Evolutionary conservation across 2,113 vertebrate genomes (phyloP).

Genomic region (Thalassoma bifasciatum): DNA sequence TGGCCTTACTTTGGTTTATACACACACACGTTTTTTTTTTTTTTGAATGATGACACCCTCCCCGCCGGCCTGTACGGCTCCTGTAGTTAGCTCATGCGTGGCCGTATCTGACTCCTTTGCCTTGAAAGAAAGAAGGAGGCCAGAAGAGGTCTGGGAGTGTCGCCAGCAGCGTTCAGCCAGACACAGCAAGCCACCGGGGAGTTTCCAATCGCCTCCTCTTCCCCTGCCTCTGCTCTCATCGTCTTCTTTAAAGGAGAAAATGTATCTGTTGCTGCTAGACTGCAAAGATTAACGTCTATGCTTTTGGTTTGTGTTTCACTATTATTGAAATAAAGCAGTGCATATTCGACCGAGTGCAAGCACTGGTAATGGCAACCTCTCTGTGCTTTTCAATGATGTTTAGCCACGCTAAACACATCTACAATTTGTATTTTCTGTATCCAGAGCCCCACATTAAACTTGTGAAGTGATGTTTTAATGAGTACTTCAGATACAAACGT

Average conservation of each 20-base stretch:
- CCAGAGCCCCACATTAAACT: not conserved
- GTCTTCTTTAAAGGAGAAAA: slow-evolving; percentile 28
- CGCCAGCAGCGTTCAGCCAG: slow-evolving; percentile 70
- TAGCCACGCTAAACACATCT: no score
- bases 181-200: slow-evolving; percentile 63
- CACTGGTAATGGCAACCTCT: not conserved
- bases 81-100: slow-evolving; percentile 13
- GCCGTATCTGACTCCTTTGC: slow-evolving; percentile 37
- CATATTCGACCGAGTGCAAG: not conserved
- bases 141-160: slow-evolving; percentile 61
- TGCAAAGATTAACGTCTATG: slow-evolving; percentile 21
- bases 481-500: not conserved
- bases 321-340: not conserved
- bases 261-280: slow-evolving; percentile 42
- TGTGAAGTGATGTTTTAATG: not conserved
- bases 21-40: no score
- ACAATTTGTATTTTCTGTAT: not conserved
- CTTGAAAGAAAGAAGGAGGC: slow-evolving; percentile 34
- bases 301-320: slow-evolving; percentile 2
- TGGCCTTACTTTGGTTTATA: no score
- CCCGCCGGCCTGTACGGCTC: not conserved
- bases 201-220: slow-evolving; percentile 76
- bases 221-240: slow-evolving; percentile 30
- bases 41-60: slow-evolving; percentile 4
- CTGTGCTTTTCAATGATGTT: not conserved